phyloP scores from a whole-genome alignment of 2,797 vertebrate species.

The Neopelma chrysocephalum region DNA sequence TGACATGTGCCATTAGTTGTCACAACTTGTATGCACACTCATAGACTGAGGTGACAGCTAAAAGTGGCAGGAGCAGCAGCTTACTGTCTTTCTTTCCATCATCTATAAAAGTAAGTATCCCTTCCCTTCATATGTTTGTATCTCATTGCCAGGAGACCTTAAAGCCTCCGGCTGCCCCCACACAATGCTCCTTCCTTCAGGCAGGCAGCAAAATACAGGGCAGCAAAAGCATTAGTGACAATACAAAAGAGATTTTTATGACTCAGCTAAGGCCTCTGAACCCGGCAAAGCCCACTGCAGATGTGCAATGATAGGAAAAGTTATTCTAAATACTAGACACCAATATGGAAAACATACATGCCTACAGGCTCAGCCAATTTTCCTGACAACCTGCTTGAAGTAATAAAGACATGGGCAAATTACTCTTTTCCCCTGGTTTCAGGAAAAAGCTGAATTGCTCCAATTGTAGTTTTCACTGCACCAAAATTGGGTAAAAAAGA shows the following conservation, averaged over 20 bases:
- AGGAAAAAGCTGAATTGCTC: not conserved
- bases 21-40: not conserved
- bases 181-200: not conserved
- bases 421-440: not conserved
- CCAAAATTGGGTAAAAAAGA: not conserved
- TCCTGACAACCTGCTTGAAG: not conserved
- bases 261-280: not conserved
- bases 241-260: not conserved
- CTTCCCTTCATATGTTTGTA: not conserved
- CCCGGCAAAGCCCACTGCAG: not conserved
- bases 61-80: not conserved
- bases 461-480: not conserved
- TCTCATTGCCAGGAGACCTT: not conserved
- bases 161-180: not conserved
- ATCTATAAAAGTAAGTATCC: not conserved
- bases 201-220: not conserved
- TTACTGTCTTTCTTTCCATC: not conserved
- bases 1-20: accelerated
- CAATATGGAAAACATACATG: not conserved
- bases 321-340: not conserved
- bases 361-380: not conserved
- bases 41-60: not conserved
- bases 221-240: not conserved
- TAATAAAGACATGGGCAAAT: not conserved
- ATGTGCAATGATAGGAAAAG: not conserved